Evolutionary conservation across 2,113 vertebrate species (phyloP).

Genomic region (Ancistrus triradiatus): DNA sequence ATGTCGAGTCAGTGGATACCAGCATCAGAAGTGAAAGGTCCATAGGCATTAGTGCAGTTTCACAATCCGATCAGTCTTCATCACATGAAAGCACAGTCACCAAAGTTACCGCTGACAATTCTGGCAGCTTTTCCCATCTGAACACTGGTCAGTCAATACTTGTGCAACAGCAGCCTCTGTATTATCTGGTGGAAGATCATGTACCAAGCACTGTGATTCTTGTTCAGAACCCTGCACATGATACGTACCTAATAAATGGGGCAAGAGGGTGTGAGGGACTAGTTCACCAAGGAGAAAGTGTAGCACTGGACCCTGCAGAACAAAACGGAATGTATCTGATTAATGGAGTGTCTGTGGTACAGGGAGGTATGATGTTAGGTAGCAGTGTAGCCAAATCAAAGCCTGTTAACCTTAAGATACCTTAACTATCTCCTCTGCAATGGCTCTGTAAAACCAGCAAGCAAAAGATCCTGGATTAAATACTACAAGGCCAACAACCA

Average conservation of each 20-base stretch:
- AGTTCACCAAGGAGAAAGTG: constrained; percentile 36
- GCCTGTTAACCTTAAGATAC: not conserved
- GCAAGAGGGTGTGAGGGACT: constrained; percentile 31
- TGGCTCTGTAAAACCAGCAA: no score
- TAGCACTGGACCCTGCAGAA: constrained; percentile 26
- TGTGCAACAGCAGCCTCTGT: constrained; percentile 60
- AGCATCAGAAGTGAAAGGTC: constrained; percentile 42
- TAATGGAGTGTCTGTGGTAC: constrained; percentile 12
- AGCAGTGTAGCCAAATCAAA: not conserved
- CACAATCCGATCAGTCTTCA: constrained; percentile 33
- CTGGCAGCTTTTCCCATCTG: constrained; percentile 3
- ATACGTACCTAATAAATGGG: constrained; percentile 51
- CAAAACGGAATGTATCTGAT: constrained; percentile 39
- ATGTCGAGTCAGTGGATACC: constrained; percentile 34
- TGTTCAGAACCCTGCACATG: constrained; percentile 40
- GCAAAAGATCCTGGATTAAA: no score
- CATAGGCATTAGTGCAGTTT: constrained; percentile 18
- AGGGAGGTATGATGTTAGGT: constrained; percentile 12
- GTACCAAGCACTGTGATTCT: constrained; percentile 52
- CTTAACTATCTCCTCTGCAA: not conserved
- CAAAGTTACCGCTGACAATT: constrained; percentile 11
- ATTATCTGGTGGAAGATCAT: constrained; percentile 59
- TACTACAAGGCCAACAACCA: no score
- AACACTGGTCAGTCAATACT: constrained; percentile 49
- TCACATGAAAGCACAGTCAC: constrained; percentile 20